Conservation (phyloP, 2,888 invertebrate genomes). For the Prosapia bicincta region DNA sequence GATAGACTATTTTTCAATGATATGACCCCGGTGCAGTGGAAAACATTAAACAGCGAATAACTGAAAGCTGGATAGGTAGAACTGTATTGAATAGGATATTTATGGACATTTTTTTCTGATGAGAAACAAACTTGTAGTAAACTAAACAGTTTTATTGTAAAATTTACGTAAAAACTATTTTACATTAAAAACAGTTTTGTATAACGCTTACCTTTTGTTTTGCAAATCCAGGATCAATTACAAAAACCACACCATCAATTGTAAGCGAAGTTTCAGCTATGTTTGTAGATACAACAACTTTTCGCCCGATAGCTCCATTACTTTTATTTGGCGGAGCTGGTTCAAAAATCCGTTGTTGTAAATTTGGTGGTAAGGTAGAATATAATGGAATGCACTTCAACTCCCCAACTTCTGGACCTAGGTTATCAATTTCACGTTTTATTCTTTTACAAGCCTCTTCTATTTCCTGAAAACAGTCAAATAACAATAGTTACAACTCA, state of each 20-base stretch:
- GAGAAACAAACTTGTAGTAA: too few relatives aligned
- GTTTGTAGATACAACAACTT: conserved; percentile 97
- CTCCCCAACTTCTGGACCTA: conserved; percentile 96
- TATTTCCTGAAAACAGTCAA: conserved; percentile 63
- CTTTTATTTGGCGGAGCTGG: conserved; percentile 88
- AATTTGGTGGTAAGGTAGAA: conserved; percentile 94
- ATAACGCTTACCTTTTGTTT: conserved; percentile 94
- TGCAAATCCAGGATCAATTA: conserved; percentile 99
- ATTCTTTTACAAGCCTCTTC: conserved; percentile 99
- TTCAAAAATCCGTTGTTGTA: conserved; percentile 97
- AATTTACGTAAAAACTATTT: too few relatives aligned
- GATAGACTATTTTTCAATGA: too few relatives aligned
- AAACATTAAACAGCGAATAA: too few relatives aligned
- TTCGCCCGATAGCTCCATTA: conserved; percentile 86
- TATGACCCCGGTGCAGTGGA: too few relatives aligned
- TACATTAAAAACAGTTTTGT: too few relatives aligned
- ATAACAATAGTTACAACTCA: too few relatives aligned
- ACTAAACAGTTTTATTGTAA: too few relatives aligned
- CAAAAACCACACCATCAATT: conserved; percentile 98
- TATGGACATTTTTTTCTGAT: too few relatives aligned
- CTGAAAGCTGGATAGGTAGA: too few relatives aligned
- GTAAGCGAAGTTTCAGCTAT: conserved; percentile 99
- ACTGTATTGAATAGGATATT: too few relatives aligned
- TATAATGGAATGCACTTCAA: conserved; percentile 98
- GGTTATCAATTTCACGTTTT: conserved; percentile 90